Evolutionary conservation across 2,113 vertebrate genomes (phyloP).

Genomic region (Tursiops truncatus): DNA sequence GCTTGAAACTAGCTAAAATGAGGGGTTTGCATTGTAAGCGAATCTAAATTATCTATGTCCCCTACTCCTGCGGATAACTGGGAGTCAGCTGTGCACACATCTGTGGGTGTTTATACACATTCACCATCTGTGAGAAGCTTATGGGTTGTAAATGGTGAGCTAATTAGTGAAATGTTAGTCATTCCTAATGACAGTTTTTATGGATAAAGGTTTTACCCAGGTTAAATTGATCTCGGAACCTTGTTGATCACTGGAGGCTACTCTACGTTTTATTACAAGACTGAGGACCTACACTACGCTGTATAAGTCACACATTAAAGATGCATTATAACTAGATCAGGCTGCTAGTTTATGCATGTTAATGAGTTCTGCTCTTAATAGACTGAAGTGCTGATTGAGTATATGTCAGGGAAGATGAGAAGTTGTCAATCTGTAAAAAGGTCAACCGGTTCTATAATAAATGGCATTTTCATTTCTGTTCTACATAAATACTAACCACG

Average conservation of each 20-base stretch:
- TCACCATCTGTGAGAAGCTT: slow-evolving; percentile 55
- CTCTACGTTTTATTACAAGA: slow-evolving; percentile 59
- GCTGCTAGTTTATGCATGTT: slow-evolving; percentile 53
- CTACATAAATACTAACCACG: slow-evolving; percentile 18
- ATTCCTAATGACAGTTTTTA: slow-evolving; percentile 66
- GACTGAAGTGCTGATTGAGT: slow-evolving; percentile 55
- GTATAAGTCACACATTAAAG: slow-evolving; percentile 59
- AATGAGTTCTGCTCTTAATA: slow-evolving; percentile 58
- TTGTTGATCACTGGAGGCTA: slow-evolving; percentile 58
- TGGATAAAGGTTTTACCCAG: slow-evolving; percentile 71
- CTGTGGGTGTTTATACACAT: slow-evolving; percentile 63
- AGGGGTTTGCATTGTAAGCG: slow-evolving; percentile 2
- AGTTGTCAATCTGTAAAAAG: slow-evolving; percentile 60
- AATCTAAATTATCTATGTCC: slow-evolving; percentile 61
- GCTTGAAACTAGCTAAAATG: slow-evolving; percentile 48
- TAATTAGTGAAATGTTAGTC: slow-evolving; percentile 73
- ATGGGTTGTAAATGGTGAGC: slow-evolving; percentile 59
- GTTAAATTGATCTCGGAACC: slow-evolving; percentile 52
- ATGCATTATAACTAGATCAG: slow-evolving; percentile 59
- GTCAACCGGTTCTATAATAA: slow-evolving; percentile 67
- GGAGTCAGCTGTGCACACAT: slow-evolving; percentile 75
- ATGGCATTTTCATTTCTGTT: slow-evolving; percentile 61
- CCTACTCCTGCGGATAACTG: slow-evolving; percentile 66
- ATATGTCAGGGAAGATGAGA: slow-evolving; percentile 64
- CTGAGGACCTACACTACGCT: slow-evolving; percentile 45